Conservation (phyloP, 2,113 vertebrate species). For the Phainopepla nitens region DNA sequence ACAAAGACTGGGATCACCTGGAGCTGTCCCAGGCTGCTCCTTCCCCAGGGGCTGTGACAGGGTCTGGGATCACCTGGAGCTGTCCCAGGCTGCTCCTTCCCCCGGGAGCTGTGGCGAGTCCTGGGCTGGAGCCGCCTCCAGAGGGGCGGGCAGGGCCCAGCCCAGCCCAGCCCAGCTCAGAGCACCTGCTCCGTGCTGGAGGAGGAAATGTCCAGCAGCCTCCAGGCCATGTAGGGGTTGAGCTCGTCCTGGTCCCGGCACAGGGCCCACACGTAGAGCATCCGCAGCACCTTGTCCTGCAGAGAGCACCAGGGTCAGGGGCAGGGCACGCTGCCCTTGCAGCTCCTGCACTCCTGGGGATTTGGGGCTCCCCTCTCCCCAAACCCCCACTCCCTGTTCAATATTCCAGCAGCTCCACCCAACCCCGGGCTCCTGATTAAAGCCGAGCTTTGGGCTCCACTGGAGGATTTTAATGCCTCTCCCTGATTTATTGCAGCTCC, state of each 20-base stretch:
- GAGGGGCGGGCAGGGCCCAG: background rate
- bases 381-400: too few species aligned
- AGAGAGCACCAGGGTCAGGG: background rate
- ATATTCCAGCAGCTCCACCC: background rate
- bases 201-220: conserved; percentile 90
- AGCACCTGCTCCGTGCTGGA: conserved; percentile 94
- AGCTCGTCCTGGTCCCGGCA: conserved; percentile 95
- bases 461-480: background rate
- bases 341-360: background rate
- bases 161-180: conserved; percentile 54
- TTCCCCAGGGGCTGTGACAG: too few species aligned
- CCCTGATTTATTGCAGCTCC: conserved; percentile 10
- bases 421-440: background rate
- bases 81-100: too few species aligned
- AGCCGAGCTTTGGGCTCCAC: background rate
- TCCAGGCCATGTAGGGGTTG: conserved; percentile 90
- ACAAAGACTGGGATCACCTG: too few species aligned
- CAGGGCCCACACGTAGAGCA: conserved; percentile 96
- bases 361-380: background rate
- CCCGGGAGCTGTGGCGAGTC: too few species aligned
- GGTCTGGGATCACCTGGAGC: too few species aligned
- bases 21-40: too few species aligned
- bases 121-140: background rate
- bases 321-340: too few species aligned
- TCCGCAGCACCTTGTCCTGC: conserved; percentile 92